Base-by-base conservation (phyloP, 2,113 vertebrate species). In the Salminus brasiliensis region DNA sequence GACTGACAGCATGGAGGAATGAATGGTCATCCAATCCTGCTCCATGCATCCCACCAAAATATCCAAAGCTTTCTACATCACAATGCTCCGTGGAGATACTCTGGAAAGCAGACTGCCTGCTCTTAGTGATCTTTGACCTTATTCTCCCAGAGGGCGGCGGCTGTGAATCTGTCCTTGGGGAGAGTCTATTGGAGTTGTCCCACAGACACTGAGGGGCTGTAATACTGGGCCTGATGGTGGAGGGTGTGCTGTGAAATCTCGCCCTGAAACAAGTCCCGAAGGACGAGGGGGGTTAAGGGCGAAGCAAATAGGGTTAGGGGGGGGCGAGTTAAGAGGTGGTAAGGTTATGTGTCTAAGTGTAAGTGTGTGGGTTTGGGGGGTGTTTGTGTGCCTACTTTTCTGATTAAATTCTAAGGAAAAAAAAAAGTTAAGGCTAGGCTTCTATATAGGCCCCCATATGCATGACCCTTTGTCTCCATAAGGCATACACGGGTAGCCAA, bases 401-500 rank as follows among this genome's bases (percentile, higher is more conserved):
- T n/a, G n/a, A n/a, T n/a, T n/a, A n/a, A n/a, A n/a, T n/a, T n/a
- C n/a, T n/a, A n/a, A n/a, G n/a, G n/a, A n/a, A n/a, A n/a, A n/a
- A n/a, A n/a, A n/a, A n/a, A n/a, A n/a, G n/a, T n/a, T n/a, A n/a
- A n/a, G n/a, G n/a, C n/a, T n/a, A n/a, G 47, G 23, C 43, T 15
- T 45, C 1, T 6, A 45, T 15, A 15, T 45, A 1, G 43, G 12
- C 13, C 2, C 3, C 12, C 6, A 6, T 45, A 45, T 6, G 6
- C 12, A 0, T 15, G n/a, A 11, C 43, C 45, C 2, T 18, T 5
- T 49, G 16, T 12, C 47, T 6, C 6, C 16, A 49, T 18, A 49
- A 21, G 47, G 36, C 16, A n/a, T 67, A 74, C 74, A 70, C 82
- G 66, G 32, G 76, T 10, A 79, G 83, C 81, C 79, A 85, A 70